Conservation (phyloP, 2,888 invertebrate species). For the Rhagophthalmus giganteus region DNA sequence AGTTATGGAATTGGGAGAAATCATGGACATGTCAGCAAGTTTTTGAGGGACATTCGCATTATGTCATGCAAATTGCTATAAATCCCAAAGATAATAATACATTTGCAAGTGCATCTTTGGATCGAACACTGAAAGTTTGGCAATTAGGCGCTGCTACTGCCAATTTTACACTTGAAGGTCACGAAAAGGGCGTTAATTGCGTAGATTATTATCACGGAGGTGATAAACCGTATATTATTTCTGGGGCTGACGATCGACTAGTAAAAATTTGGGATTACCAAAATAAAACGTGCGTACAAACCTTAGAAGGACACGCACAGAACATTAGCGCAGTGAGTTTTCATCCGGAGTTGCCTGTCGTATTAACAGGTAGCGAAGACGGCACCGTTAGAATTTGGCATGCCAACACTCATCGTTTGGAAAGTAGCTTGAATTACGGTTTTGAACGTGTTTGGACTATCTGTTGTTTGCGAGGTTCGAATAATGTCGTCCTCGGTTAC, state of each 20-base stretch:
- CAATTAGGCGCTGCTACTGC: conserved; percentile 96
- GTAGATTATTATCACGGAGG: conserved; percentile 99
- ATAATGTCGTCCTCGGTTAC: conserved; percentile 97
- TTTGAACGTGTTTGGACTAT: conserved; percentile 98
- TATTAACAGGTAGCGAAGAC: conserved; percentile 97
- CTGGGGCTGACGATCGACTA: conserved; percentile 95
- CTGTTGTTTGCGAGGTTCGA: conserved; percentile 88
- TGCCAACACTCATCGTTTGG: conserved; percentile 95
- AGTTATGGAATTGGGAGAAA: conserved; percentile 99
- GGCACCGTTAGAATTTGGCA: conserved; percentile 98
- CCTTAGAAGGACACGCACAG: conserved; percentile 94
- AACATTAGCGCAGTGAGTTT: conserved; percentile 96
- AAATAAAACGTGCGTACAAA: conserved; percentile 99
- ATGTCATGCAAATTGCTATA: conserved; percentile 99
- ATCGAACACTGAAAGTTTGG: conserved; percentile 97
- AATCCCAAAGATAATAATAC: conserved; percentile 99
- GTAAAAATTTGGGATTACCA: conserved; percentile 99
- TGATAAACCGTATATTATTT: conserved; percentile 98
- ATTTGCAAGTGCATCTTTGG: conserved; percentile 98
- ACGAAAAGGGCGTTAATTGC: conserved; percentile 98
- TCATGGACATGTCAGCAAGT: conserved; percentile 97
- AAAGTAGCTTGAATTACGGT: conserved; percentile 96
- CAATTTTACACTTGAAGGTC: conserved; percentile 97
- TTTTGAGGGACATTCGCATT: conserved; percentile 99
- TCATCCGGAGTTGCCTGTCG: conserved; percentile 96